Evolutionary conservation across 1,140 invertebrate species (phyloP).

Genomic region (Zaprionus tsacasi): DNA sequence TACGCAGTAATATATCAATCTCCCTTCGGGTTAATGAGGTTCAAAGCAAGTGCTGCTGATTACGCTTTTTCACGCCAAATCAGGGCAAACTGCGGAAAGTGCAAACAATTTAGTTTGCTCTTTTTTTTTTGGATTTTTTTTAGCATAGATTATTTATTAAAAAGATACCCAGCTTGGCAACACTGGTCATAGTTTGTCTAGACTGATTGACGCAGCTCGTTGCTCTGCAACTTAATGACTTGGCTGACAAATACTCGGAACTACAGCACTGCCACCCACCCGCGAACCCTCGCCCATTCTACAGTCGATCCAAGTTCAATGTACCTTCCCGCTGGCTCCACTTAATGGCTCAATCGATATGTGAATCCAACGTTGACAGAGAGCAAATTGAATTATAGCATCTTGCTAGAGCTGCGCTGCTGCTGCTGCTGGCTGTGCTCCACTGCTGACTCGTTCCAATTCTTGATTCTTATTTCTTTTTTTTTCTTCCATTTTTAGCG

Average conservation of each 20-base stretch:
- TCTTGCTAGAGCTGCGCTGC: conserved; percentile 33
- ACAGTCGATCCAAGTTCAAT: conserved; percentile 51
- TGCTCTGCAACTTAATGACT: not conserved
- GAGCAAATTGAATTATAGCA: conserved; percentile 72
- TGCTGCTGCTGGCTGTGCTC: not conserved
- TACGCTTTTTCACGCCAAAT: too few relatives aligned
- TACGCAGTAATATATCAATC: too few relatives aligned
- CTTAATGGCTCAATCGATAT: conserved; percentile 50
- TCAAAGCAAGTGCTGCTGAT: too few relatives aligned
- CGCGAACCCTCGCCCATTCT: not conserved
- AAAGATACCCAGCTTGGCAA: too few relatives aligned
- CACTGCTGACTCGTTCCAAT: not conserved
- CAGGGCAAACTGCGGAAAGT: too few relatives aligned
- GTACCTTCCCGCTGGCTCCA: conserved; percentile 35
- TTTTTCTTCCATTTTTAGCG: conserved; percentile 20
- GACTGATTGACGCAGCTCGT: not conserved
- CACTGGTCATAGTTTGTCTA: not conserved
- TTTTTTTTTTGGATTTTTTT: too few relatives aligned
- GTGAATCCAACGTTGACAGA: conserved; percentile 48
- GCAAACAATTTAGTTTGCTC: too few relatives aligned
- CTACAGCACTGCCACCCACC: not conserved
- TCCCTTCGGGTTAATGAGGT: too few relatives aligned
- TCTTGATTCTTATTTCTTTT: conserved; percentile 24
- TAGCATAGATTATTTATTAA: too few relatives aligned
- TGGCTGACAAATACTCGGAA: not conserved